phyloP scores from a whole-genome alignment of 2,797 vertebrate genomes.

The Cuniculus paca region DNA sequence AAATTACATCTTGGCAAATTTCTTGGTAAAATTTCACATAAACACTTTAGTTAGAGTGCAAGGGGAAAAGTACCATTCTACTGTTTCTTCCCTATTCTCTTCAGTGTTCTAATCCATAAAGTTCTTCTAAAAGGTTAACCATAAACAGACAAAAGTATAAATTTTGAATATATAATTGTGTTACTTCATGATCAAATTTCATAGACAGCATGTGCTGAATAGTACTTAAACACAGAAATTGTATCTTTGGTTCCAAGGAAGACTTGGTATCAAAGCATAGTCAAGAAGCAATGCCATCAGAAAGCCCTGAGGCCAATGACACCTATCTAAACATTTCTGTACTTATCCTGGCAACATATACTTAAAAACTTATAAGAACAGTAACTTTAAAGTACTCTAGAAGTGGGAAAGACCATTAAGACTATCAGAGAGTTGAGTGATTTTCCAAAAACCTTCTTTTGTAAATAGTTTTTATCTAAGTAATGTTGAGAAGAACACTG shows the following conservation, averaged over 20 bases:
- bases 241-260: slow-evolving; percentile 8
- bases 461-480: slow-evolving; percentile 4
- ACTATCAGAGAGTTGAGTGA: background rate
- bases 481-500: background rate
- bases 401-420: background rate
- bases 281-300: slow-evolving; percentile 34
- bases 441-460: slow-evolving; percentile 4
- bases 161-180: slow-evolving; percentile 14
- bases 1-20: slow-evolving; percentile 47
- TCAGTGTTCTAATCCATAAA: slow-evolving; percentile 49
- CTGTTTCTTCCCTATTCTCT: background rate
- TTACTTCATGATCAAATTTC: background rate
- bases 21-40: slow-evolving; percentile 20
- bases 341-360: slow-evolving; percentile 4
- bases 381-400: background rate
- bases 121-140: slow-evolving; percentile 8
- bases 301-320: background rate
- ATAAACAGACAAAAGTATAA: slow-evolving; percentile 22
- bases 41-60: background rate
- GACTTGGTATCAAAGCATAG: background rate
- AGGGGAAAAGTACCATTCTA: background rate
- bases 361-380: slow-evolving; percentile 37
- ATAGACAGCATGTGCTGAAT: slow-evolving; percentile 15
- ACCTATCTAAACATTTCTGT: slow-evolving; percentile 18
- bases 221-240: slow-evolving; percentile 35